These are phyloP conservation scores for Ginglymostoma cirratum DNA, from an alignment of 2,113 vertebrate species.

Conservation along the genomic window DNA sequence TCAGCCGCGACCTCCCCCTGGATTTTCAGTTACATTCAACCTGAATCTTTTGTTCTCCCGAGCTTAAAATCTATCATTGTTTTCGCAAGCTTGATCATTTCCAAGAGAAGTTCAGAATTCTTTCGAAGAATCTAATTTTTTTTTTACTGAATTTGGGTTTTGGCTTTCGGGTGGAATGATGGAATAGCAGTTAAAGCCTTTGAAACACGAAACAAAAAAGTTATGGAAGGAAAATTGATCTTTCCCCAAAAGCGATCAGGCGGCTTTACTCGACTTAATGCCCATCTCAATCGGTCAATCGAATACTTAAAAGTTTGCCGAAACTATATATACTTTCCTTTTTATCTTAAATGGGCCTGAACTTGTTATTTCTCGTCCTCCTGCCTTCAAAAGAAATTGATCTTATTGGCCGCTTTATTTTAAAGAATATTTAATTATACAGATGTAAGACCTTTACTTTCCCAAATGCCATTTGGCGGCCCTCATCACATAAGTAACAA, in stretches of 20 bases:
- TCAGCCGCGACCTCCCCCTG: background rate
- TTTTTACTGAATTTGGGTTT: background rate
- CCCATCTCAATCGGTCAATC: background rate
- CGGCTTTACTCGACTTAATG: background rate
- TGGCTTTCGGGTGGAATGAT: background rate
- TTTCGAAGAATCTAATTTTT: background rate
- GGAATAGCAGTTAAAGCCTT: background rate
- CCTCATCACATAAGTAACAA: no score
- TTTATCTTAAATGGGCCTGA: background rate
- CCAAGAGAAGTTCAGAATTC: background rate
- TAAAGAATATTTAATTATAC: background rate
- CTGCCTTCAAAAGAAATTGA: no score
- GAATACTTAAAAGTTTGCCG: background rate
- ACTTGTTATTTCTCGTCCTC: background rate
- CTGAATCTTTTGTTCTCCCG: constrained; percentile 18
- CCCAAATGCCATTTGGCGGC: background rate
- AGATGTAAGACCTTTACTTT: background rate
- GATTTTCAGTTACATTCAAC: background rate
- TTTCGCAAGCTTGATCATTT: background rate
- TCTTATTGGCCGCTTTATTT: background rate
- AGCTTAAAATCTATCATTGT: background rate
- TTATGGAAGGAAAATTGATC: background rate
- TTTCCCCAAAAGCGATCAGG: background rate
- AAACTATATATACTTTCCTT: background rate
- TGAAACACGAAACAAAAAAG: background rate